Base-by-base conservation (phyloP, 2,888 invertebrate species). In the Tenodera sinensis region DNA sequence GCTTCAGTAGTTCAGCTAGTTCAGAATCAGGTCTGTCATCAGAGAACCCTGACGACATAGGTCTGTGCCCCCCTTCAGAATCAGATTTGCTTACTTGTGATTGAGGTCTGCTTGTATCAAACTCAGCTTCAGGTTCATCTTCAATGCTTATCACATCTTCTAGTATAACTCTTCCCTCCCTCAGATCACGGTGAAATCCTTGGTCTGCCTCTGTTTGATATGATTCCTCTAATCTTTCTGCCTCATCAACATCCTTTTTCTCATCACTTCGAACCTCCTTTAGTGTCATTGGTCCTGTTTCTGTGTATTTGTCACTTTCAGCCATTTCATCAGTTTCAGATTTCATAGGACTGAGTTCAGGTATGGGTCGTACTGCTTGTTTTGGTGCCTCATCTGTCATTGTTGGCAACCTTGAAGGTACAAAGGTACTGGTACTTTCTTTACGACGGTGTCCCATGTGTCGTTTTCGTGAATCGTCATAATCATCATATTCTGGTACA, bases 401-500 rank as follows among this genome's bases (percentile, higher is more conserved):
- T 47, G 91, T 91, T 34, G 91, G 91, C 54, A 92, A 91, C 90
- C 90, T 90, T 6, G 91, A 91, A 84, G 92, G 91, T 54, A 91
- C 92, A 91, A 93, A 93, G 88, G 91, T 91, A 90, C 93, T 93
- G 9, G 94, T 94, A 91, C 95, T 95, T 90, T 95, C 95, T 89
- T 93, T 93, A 28, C 95, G 93, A 90, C 95, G 93, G 90, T 95
- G 95, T 4, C 95, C 95, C 91, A 90, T 85, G 90, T 92, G 93
- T 90, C 92, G 93, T 89, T 91, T 91, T 91, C 89, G 87, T 34
- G 94, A 93, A 27, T 91, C 90, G 90, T 93, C 93, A 91, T 92
- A 93, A 89, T 93, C 92, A 90, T 94, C 94, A 92, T 93, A 94
- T 91, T 94, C 94, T 34, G 94, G 93, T 88, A 93, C 92, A 91